Base-by-base conservation (phyloP, 1,140 invertebrate species). In the Drosophila bocki region DNA sequence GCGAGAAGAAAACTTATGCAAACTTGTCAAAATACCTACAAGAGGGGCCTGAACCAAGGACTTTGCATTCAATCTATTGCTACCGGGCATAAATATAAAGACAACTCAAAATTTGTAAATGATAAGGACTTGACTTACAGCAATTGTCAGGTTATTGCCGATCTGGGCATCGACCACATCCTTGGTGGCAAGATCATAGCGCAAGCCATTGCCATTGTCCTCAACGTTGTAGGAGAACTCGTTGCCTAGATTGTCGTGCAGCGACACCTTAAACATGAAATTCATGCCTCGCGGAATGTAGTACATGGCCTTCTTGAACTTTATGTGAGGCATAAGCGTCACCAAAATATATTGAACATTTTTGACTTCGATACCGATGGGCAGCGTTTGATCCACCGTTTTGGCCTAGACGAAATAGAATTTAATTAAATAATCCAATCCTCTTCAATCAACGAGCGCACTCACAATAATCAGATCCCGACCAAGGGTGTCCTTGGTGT, bases 401-500 rank as follows among this genome's bases (percentile, higher is more conserved):
- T 82, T 74, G 17, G 90, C 78, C 79, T 93, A 48, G 7, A 51
- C 54, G 53, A 62, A 42, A 60, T 62, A 32, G 54, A 87, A 70
- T 70, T 39, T 35, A 60, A 63, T 67, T 47, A 29, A 41, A 33
- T 70, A 68, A 1, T 0, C 37, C 75, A 79, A 62, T 71, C 69
- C 47, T 64, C 41, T 72, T 67, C 67, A 39, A 19, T 35, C 33
- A 22, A 35, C n/a, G 26, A 8, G 51, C 13, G 12, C 3, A 35
- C 80, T 95, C 26, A 96, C 92, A 67, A 95, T 93, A 71, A 96
- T 90, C 15, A 95, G 93, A 75, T 94, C 95, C 70, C 94, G 94
- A 17, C 96, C 96, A 19, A 94, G 92, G 51, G 82, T 92, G 32
- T 95, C 94, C 22, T 94, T 94, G 39, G 95, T 94, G 44, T 91